Evolutionary conservation across 2,797 vertebrate genomes (phyloP).

Genomic region (Petrocephalus sullivani): DNA sequence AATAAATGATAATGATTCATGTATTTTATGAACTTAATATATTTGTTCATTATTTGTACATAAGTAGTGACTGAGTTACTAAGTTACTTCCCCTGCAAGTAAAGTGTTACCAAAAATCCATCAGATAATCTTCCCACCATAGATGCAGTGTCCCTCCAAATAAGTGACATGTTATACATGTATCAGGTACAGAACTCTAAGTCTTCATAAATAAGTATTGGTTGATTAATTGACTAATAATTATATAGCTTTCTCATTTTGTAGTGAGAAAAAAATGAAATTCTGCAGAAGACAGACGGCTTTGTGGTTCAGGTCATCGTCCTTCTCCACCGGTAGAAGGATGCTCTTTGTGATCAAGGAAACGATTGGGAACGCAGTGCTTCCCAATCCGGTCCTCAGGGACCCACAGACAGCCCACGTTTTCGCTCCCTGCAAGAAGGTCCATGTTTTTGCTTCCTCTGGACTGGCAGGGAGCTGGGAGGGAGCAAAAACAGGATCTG

Average conservation of each 20-base stretch:
- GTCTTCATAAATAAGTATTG: not conserved
- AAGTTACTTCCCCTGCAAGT: not conserved
- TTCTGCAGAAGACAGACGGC: conserved; percentile 51
- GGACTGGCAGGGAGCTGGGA: not conserved
- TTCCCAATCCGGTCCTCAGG: not conserved
- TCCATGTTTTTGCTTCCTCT: not conserved
- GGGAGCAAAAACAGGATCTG: not conserved
- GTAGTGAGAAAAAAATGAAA: conserved; percentile 70
- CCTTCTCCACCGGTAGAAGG: not conserved
- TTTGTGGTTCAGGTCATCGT: not conserved
- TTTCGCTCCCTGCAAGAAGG: not conserved
- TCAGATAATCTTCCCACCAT: not conserved
- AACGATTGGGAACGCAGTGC: not conserved
- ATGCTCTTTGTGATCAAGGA: not conserved
- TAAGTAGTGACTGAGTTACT: not conserved
- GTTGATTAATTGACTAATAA: not conserved
- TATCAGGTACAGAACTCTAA: not conserved
- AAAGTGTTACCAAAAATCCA: not conserved
- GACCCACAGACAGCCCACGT: not conserved
- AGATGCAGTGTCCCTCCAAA: not conserved
- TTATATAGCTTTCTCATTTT: not conserved
- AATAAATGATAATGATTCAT: not conserved
- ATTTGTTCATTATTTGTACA: not conserved
- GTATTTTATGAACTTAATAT: not conserved
- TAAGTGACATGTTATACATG: not conserved